Percentiles rank a stretch among this genome's conserved stretches.
Conservation (phyloP, 2,113 vertebrate species). For the Peromyscus maniculatus region DNA sequence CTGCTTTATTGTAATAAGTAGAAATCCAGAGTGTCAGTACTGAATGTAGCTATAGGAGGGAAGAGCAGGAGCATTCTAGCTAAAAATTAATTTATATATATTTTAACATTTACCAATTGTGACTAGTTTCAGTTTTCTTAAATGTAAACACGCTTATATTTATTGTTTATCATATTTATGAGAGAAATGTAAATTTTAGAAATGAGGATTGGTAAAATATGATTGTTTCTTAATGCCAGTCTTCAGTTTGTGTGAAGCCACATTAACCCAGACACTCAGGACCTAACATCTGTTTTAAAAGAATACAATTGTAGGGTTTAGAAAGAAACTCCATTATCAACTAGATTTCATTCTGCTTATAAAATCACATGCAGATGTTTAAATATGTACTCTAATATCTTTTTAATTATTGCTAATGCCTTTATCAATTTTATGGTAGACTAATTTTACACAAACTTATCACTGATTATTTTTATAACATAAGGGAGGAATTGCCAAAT, state of each 20-base stretch:
- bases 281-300: background rate
- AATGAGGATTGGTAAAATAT: background rate
- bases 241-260: background rate
- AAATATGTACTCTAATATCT: background rate
- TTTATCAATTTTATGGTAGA: conserved; percentile 50
- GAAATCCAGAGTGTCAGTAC: background rate
- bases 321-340: background rate
- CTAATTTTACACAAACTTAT: background rate
- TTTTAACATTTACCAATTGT: background rate
- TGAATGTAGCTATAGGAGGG: background rate
- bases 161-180: background rate
- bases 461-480: background rate
- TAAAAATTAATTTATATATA: background rate
- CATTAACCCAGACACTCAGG: background rate
- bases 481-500: background rate
- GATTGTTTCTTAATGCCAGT: background rate
- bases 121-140: background rate
- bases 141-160: background rate
- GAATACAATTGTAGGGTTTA: background rate
- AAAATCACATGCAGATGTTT: background rate
- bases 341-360: background rate
- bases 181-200: background rate
- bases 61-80: background rate
- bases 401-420: background rate
- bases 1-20: background rate